phyloP scores from a whole-genome alignment of 92 coral and sea anemone genomes.

The Siderastrea siderea region DNA sequence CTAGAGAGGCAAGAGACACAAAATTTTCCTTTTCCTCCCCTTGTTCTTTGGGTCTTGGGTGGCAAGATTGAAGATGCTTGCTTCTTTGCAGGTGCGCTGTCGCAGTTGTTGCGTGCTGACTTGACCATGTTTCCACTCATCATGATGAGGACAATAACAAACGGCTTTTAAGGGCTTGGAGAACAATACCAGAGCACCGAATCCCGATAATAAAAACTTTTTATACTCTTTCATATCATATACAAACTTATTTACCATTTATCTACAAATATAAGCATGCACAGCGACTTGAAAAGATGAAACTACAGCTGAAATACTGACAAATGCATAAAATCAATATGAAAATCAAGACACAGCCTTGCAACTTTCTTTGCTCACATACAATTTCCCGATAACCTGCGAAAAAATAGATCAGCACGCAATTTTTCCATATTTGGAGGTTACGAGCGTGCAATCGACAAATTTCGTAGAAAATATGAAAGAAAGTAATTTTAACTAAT shows the following conservation, averaged over 20 bases:
- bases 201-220: not conserved
- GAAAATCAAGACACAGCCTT: not conserved
- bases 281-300: not conserved
- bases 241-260: conserved; percentile 22
- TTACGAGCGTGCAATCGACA: too few species aligned
- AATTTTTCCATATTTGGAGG: not conserved
- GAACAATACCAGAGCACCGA: not conserved
- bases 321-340: not conserved
- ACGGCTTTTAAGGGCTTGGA: not conserved
- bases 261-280: conserved; percentile 8
- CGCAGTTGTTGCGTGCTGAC: not conserved
- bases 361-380: conserved; percentile 6
- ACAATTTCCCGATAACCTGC: conserved; percentile 7
- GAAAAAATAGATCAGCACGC: not conserved
- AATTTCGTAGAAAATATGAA: too few species aligned
- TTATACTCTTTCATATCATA: not conserved
- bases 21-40: conserved; percentile 1
- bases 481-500: too few species aligned
- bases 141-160: not conserved
- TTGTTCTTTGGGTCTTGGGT: conserved; percentile 9
- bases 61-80: not conserved
- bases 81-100: not conserved
- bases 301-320: not conserved
- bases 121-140: not conserved
- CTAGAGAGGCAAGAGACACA: not conserved